Evolutionary conservation across 2,113 vertebrate genomes (phyloP), one percentile per base, ranked within the genome.

Genomic region (Mormoops blainvillei): DNA sequence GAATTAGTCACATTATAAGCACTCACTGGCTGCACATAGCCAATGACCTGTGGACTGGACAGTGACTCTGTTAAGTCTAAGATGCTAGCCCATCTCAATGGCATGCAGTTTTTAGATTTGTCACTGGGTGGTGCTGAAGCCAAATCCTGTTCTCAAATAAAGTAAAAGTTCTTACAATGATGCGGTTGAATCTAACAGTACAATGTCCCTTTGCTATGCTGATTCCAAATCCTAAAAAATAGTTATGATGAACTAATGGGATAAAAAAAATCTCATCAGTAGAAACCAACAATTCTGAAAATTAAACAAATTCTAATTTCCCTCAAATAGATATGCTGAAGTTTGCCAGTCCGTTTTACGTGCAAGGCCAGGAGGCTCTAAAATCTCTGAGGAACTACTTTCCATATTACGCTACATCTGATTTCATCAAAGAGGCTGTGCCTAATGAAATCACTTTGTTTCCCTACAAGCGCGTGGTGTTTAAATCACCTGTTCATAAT

Each of bases 81-180:
- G 43, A 33, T 7, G 1, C 12, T 12, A n/a, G 68, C 26, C 38
- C 61, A 24, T 31, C 19, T 38, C 11, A 70, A 33, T 9, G 36
- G 67, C 11, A 31, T 96, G 97, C 84, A 96, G 1, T 96, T 94
- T 87, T 94, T 67, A 85, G 61, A 68, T 85, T 7, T 70, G 80
- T 86, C 96, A 92, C 97, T 96, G 50, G 97, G 96, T 98, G 97
- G 97, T 71, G 56, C 73, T 96, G 20, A 7, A 97, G 80, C 18
- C 93, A 96, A 98, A 95, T 82, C 31, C 19, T 89, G 43, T 31
- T 93, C 41, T 52, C 24, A 13, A 82, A 24, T 18, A 61, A 48
- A 96, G 28, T 41, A n/a, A 78, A 87, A 71, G 50, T 87, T 91
- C 14, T 56, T 74, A 84, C 86, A 94, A 78, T 4, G 19, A 84